Conservation (phyloP, 64 coral and sea anemone genomes). For the Cladopsammia gracilis region DNA sequence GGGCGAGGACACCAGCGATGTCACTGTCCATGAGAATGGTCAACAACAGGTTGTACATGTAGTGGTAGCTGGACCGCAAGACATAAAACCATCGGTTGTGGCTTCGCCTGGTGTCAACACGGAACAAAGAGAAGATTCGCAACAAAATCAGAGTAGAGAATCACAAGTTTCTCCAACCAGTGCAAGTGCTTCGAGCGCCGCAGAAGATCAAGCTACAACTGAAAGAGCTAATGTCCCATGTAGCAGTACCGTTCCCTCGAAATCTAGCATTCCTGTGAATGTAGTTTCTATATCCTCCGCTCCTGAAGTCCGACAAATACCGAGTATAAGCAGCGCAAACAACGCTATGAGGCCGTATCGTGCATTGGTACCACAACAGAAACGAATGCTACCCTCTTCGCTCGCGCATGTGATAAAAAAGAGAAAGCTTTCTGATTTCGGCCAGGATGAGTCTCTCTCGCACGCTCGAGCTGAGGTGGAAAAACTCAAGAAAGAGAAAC, state of each 20-base stretch:
- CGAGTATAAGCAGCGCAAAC: neutral
- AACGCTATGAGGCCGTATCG: neutral
- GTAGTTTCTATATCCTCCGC: neutral
- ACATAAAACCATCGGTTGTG: slow-evolving; percentile 2
- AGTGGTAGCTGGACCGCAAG: neutral
- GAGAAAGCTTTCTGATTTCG: slow-evolving; percentile 36
- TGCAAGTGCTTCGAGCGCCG: neutral
- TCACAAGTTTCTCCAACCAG: neutral
- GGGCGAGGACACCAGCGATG: neutral
- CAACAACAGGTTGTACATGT: slow-evolving; percentile 9
- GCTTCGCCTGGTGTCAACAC: neutral
- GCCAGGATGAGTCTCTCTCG: neutral
- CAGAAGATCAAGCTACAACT: neutral
- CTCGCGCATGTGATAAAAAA: slow-evolving; percentile 27
- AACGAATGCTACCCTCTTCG: slow-evolving; percentile 8
- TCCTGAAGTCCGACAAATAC: neutral
- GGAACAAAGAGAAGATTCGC: neutral
- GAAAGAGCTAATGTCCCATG: neutral
- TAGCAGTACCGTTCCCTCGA: neutral
- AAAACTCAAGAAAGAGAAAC: slow-evolving; percentile 62
- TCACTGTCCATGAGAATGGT: neutral
- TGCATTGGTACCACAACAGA: slow-evolving; percentile 23
- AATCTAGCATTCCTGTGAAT: neutral
- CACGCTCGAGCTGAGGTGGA: slow-evolving; percentile 36
- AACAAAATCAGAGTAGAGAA: neutral